Conservation (phyloP, 2,113 vertebrate species). For the Phoxinus phoxinus region DNA sequence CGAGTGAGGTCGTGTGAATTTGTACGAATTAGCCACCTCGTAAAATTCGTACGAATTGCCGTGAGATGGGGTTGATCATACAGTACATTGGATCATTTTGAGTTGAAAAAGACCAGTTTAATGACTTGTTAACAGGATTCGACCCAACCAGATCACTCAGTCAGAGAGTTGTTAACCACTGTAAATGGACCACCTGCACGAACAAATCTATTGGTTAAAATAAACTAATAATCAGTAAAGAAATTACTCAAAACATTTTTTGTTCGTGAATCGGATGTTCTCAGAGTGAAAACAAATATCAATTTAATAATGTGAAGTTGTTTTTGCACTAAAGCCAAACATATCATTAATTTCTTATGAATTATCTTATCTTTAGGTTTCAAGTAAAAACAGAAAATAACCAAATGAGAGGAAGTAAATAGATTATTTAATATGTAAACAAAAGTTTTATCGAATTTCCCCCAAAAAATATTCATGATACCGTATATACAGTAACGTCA, state of each 20-base stretch:
- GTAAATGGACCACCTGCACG: background rate
- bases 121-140: background rate
- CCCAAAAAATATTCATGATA: background rate
- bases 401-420: no score
- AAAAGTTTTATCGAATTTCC: background rate
- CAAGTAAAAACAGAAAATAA: no score
- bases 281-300: background rate
- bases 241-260: no score
- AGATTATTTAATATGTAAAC: background rate
- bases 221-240: background rate
- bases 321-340: background rate
- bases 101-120: background rate
- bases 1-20: no score
- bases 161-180: background rate
- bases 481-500: background rate
- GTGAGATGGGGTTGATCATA: background rate
- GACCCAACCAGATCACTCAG: background rate
- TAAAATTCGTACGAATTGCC: no score
- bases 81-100: background rate
- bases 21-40: no score
- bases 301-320: background rate
- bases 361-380: background rate
- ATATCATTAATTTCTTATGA: background rate
- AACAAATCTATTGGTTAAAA: background rate
- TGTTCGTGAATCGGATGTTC: no score